A percentile compares a stretch with the other conserved stretches of the same genome.
These are phyloP conservation scores for Vollenhovia emeryi DNA, from an alignment of 1,140 invertebrate genomes.

Conservation along the genomic window DNA sequence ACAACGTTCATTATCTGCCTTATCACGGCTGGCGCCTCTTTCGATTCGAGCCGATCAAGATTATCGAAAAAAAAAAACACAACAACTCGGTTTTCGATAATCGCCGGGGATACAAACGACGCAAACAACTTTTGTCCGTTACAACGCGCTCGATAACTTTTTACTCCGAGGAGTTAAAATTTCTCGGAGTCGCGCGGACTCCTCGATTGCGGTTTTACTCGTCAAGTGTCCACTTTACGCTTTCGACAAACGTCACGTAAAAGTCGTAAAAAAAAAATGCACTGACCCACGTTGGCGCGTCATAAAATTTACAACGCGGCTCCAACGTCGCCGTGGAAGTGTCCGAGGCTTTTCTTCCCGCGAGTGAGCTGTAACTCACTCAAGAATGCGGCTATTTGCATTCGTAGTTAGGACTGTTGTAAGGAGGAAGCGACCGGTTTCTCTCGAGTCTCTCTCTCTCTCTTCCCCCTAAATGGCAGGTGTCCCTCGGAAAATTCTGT, in stretches of 20 bases:
- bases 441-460: not conserved
- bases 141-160: not conserved
- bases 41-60: not conserved
- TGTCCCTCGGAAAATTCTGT: slow-evolving; percentile 8
- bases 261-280: not conserved
- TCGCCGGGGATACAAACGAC: too few relatives aligned
- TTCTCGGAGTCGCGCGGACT: not conserved
- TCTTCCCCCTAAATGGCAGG: not conserved
- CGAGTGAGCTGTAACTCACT: not conserved
- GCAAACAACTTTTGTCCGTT: not conserved
- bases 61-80: too few relatives aligned
- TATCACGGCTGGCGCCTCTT: not conserved
- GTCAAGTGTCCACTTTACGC: not conserved
- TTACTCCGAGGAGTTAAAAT: not conserved
- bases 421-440: slow-evolving; percentile 42
- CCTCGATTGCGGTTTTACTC: not conserved
- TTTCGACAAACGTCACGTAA: too few relatives aligned
- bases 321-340: slow-evolving; percentile 60
- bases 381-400: slow-evolving; percentile 56
- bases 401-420: slow-evolving; percentile 56
- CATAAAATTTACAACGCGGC: slow-evolving; percentile 16
- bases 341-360: slow-evolving; percentile 20
- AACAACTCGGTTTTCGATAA: not conserved
- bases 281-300: not conserved
- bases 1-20: not conserved